These are phyloP conservation scores for Sphenodon punctatus DNA, from an alignment of 2,797 vertebrate genomes.

Conservation along the genomic window DNA sequence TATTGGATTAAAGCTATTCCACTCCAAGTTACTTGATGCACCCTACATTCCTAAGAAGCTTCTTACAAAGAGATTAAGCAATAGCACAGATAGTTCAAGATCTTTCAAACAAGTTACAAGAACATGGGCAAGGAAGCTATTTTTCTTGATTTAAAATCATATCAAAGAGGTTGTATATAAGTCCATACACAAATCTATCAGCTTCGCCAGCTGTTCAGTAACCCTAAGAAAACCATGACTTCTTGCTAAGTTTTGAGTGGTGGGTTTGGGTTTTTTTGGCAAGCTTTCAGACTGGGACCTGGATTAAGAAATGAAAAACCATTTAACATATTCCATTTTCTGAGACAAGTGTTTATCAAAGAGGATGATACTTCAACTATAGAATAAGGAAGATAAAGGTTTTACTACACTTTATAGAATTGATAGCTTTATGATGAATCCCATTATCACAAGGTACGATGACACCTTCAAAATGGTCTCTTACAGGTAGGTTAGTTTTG, in stretches of 20 bases:
- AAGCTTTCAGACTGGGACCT: not conserved
- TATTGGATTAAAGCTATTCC: no score
- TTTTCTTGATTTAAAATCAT: no score
- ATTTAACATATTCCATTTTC: not conserved
- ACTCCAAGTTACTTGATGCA: no score
- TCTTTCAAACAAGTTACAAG: no score
- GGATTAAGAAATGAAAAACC: not conserved
- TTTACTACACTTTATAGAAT: not conserved
- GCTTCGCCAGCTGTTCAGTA: not conserved
- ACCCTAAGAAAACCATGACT: not conserved
- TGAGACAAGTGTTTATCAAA: not conserved
- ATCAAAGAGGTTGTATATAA: not conserved
- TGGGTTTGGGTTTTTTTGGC: no score
- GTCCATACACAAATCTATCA: not conserved
- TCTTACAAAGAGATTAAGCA: no score
- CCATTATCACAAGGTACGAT: not conserved
- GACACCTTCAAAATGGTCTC: not conserved
- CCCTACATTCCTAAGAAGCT: no score
- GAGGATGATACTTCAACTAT: not conserved
- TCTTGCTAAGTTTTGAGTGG: not conserved
- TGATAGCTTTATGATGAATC: conserved; percentile 26
- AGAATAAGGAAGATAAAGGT: not conserved
- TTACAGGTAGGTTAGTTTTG: conserved; percentile 24
- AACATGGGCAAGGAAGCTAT: no score
- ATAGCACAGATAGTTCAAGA: no score